phyloP scores from a whole-genome alignment of 2,113 vertebrate genomes.

The Axis porcinus region DNA sequence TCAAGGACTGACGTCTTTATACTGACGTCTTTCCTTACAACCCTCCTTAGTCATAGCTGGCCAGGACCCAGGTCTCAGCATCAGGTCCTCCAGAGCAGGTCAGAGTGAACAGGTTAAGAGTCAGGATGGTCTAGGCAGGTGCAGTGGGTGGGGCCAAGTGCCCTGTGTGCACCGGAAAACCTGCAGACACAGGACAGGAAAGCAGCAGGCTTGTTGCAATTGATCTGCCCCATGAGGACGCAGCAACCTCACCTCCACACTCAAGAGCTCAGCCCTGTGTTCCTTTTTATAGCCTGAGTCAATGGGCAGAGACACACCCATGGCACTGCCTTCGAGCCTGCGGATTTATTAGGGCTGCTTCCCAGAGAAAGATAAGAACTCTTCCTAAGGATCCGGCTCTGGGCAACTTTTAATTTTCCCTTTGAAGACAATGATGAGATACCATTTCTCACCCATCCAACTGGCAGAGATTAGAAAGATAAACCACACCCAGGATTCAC shows the following conservation, averaged over 20 bases:
- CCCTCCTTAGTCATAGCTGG: background rate
- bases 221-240: background rate
- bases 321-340: accelerated
- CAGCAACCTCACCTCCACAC: background rate
- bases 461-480: background rate
- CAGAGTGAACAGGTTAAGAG: background rate
- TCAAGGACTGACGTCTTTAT: background rate
- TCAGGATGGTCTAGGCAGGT: background rate
- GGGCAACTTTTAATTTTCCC: background rate
- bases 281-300: background rate
- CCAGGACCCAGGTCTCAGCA: background rate
- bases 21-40: background rate
- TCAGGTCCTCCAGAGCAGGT: background rate
- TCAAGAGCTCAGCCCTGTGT: background rate
- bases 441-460: background rate
- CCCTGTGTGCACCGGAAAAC: background rate
- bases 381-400: background rate
- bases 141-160: background rate
- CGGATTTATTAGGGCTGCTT: background rate
- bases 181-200: background rate
- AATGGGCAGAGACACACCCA: background rate
- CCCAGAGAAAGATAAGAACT: background rate
- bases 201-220: background rate
- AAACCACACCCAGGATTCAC: background rate
- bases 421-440: background rate